These are phyloP conservation scores for Akabosia matsudoensis DNA, from an alignment of 1,140 invertebrate genomes.

Conservation along the genomic window DNA sequence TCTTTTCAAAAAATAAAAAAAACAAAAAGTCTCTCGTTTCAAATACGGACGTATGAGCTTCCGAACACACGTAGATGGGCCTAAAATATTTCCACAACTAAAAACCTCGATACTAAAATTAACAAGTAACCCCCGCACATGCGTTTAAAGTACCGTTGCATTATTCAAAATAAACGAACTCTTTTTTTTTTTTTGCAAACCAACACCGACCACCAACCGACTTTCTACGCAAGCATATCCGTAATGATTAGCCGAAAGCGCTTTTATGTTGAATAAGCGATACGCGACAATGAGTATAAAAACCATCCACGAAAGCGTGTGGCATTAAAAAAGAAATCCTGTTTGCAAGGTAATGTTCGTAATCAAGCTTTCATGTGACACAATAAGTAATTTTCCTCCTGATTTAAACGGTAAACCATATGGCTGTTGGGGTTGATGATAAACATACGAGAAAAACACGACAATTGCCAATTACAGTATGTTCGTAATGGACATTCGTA, in stretches of 20 bases:
- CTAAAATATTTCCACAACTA: no score
- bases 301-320: no score
- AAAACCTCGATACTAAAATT: no score
- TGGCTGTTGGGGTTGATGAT: not conserved
- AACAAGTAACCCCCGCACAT: no score
- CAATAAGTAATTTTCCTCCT: constrained; percentile 22
- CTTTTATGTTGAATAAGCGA: not conserved
- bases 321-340: not conserved
- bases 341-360: not conserved
- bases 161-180: no score
- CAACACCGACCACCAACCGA: constrained; percentile 19
- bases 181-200: no score
- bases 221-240: not conserved
- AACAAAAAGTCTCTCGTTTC: no score
- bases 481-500: no score
- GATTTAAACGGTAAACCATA: not conserved
- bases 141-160: no score
- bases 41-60: no score
- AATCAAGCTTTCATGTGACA: constrained; percentile 18
- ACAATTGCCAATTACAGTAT: constrained; percentile 40
- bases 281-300: not conserved
- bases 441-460: constrained; percentile 26
- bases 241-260: not conserved
- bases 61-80: no score
- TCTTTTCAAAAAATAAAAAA: not conserved